A percentile compares a stretch with the other conserved stretches of the same genome.
Evolutionary conservation across 2,888 invertebrate genomes (phyloP).

Genomic region (Geotrupes spiniger): DNA sequence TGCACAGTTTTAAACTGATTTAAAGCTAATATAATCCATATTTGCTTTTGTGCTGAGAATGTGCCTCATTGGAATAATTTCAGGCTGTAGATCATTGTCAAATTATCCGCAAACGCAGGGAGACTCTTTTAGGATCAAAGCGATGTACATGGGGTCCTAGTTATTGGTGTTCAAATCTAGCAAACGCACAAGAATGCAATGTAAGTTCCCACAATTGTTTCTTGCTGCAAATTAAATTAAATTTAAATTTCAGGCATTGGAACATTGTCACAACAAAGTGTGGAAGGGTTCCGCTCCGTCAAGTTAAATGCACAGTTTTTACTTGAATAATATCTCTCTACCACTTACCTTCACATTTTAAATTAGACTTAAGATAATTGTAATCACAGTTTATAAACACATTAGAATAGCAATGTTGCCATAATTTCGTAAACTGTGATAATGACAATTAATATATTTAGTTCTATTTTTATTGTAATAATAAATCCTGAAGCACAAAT

Average conservation of each 20-base stretch:
- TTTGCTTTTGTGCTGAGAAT: too few species aligned
- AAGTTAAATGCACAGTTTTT: too few species aligned
- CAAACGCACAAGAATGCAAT: constrained; percentile 52
- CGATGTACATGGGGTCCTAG: constrained; percentile 73
- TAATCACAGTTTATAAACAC: constrained; percentile 24
- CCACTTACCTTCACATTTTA: too few species aligned
- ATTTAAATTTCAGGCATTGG: constrained; percentile 27
- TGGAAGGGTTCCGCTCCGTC: constrained; percentile 32
- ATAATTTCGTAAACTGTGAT: constrained; percentile 27
- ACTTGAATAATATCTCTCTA: too few species aligned
- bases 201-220: too few species aligned
- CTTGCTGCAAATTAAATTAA: too few species aligned
- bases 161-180: constrained; percentile 67
- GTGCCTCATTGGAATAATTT: too few species aligned
- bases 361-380: not conserved
- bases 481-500: too few species aligned
- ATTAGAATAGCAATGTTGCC: constrained; percentile 12
- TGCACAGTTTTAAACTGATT: too few species aligned
- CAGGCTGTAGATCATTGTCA: too few species aligned
- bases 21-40: too few species aligned
- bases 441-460: constrained; percentile 9
- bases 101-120: constrained; percentile 3
- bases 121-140: constrained; percentile 46
- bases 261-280: constrained; percentile 36
- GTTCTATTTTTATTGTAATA: constrained; percentile 1